Base-by-base conservation (phyloP, 30 jellyfish, hydroid and myxozoan species). In the Cassiopea xamachana region DNA sequence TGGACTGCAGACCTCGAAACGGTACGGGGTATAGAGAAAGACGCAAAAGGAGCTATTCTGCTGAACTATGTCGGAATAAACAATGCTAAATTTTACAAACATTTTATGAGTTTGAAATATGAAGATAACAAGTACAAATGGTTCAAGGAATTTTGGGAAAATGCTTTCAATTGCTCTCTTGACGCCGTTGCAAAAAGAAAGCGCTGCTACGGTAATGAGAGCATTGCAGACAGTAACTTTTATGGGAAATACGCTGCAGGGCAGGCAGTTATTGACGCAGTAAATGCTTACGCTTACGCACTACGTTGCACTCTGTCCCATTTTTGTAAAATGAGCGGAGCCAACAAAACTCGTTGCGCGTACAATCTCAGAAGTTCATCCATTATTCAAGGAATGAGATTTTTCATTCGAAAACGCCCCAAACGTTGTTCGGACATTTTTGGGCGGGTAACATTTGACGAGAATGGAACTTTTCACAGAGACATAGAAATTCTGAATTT, bases 91-190 rank as follows among this genome's bases (percentile, higher is more conserved):
- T 87, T 87, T 55, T 55, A 46, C 1, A 70, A 48, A 4, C 69
- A 76, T 49, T 87, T 87, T 39, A 49, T 16, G 61, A 46, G 79
- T 46, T 64, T 87, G 46, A 76, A 27, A 6, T 86, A 62, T 1
- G 48, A 87, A 47, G 69, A 60, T 7, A 87, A 87, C 89, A 48
- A 8, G 0, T 68, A 87, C 46, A 44, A 27, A 8, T 89, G 97
- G 97, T 89, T 89, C 62, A 50, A 67, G 44, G 79, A 82, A n/a
- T 89, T 89, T 73, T 89, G 97, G 97, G 92, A 73, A 46, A 44
- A 45, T 6, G 68, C 81, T 50, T 89, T 89, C 79, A 73, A 73
- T 39, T 89, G 97, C 77, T 79, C 84, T 50, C 45, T 19, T 2
- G 51, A 15, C 1, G 46, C 48, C 2, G 75, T 14, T 9, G 62